Percentiles rank a stretch among this genome's conserved stretches.
Conservation (phyloP, 2,113 vertebrate genomes). For the Octodon degus region DNA sequence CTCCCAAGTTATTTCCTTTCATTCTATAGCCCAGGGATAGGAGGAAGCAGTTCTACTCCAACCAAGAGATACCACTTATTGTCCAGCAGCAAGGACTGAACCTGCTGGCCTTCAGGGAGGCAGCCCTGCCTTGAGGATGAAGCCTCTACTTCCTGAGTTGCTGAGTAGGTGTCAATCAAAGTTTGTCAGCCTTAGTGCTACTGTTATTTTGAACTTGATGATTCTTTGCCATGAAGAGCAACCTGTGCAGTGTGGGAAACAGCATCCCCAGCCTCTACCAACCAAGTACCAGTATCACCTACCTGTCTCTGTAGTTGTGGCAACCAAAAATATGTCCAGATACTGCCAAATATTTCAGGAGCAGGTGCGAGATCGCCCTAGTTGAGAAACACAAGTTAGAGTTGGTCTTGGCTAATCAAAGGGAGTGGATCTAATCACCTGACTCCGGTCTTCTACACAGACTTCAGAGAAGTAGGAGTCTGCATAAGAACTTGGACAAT, state of each 20-base stretch:
- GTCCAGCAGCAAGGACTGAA: not conserved
- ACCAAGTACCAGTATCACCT: not conserved
- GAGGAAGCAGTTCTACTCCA: not conserved
- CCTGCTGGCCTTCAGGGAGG: not conserved
- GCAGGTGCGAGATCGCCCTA: not conserved
- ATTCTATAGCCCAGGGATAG: not conserved
- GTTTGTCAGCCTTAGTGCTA: fast-evolving
- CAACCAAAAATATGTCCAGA: not conserved
- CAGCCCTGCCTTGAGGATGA: not conserved
- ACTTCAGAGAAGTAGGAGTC: not conserved
- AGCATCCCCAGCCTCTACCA: not conserved
- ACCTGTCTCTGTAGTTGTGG: not conserved
- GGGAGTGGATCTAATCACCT: not conserved
- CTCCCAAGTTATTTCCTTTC: not conserved
- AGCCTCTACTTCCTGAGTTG: not conserved
- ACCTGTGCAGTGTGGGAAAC: not conserved
- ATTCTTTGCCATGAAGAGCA: not conserved
- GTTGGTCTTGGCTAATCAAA: not conserved
- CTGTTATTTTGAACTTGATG: not conserved
- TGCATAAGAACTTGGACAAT: not conserved
- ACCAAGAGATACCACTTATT: not conserved
- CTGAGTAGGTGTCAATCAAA: not conserved
- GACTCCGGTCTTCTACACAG: not conserved
- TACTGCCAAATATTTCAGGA: not conserved
- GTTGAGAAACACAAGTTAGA: not conserved